Base-by-base conservation (phyloP, 2,797 vertebrate species). In the Notolepis coatsorum region DNA sequence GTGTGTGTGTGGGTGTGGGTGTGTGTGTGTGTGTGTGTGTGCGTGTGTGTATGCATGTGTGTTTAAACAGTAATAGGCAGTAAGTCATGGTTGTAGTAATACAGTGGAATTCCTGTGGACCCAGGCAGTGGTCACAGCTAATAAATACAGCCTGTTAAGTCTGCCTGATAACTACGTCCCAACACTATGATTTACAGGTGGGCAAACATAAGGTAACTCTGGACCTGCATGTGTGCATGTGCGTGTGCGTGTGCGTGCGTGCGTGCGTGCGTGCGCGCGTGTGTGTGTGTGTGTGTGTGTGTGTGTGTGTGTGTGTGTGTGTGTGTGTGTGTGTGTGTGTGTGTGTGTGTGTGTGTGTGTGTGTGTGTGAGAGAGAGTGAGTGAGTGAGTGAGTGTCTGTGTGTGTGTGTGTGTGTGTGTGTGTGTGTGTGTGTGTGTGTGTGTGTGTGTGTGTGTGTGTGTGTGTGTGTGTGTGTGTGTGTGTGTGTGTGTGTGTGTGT, bases 121-220 rank as follows among this genome's bases (percentile, higher is more conserved):
- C 65, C 60, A 45, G 58, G 65, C 53, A 53, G 3, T 41, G n/a
- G 69, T 62, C 73, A 46, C 72, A 79, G 81, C 67, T 73, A 66
- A 78, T 79, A 82, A 84, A 86, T 82, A 68, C 53, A 20, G 67
- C 55, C 72, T 28, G 66, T 75, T 81, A 72, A 77, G 56, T 65
- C 43, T 1, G 33, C 35, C 47, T 68, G 81, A 85, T 76, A 71
- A 71, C 61, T 67, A 39, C 5, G 7, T 42, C 53, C 21, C 52
- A 5, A 1, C 25, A 43, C 31, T 33, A 46, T 71, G 81, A 81
- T 87, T 87, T 81, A 84, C 72, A 79, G 76, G 72, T 80, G 64
- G 52, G 69, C 69, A 77, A 78, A 73, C 68, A 73, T n/a, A 3
- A 56, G 28, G 58, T 51, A 70, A 75, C 50, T 46, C 48, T 7